Conservation (phyloP, 2,888 invertebrate genomes). For the Podabrus alpinus region DNA sequence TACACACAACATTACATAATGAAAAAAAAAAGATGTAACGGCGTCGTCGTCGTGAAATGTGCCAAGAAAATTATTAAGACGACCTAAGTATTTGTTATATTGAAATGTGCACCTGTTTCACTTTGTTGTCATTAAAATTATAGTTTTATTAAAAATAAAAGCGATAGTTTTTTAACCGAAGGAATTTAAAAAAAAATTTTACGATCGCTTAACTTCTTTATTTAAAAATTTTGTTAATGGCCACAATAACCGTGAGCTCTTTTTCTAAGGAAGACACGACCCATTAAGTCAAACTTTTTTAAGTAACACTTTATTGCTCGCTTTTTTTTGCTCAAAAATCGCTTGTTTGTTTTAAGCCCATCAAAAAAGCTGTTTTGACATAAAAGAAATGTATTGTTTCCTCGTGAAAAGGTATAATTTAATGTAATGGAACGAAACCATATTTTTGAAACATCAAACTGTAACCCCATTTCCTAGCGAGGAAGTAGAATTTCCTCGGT, state of each 20-base stretch:
- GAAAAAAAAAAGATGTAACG: neutral
- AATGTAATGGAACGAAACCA: conserved; percentile 47
- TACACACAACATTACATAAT: neutral
- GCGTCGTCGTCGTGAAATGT: neutral
- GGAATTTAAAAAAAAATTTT: neutral
- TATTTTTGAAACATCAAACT: conserved; percentile 49
- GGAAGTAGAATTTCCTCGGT: conserved; percentile 30
- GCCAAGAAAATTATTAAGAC: conserved; percentile 2
- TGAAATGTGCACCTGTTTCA: neutral
- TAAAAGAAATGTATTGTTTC: conserved; percentile 36
- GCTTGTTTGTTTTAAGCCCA: conserved; percentile 28
- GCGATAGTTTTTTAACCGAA: neutral
- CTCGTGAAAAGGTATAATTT: conserved; percentile 39
- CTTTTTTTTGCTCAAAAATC: conserved; percentile 13
- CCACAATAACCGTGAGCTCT: neutral
- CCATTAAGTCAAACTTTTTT: neutral
- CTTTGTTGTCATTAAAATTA: neutral
- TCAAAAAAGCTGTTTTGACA: conserved; percentile 28
- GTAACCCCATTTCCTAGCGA: conserved; percentile 47
- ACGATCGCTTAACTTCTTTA: neutral
- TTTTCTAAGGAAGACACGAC: neutral
- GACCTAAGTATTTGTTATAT: conserved; percentile 4
- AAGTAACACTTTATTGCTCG: neutral
- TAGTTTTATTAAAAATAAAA: conserved; percentile 3
- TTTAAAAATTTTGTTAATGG: neutral